Conservation (phyloP, 2,113 vertebrate genomes). For the Megaptera novaeangliae region DNA sequence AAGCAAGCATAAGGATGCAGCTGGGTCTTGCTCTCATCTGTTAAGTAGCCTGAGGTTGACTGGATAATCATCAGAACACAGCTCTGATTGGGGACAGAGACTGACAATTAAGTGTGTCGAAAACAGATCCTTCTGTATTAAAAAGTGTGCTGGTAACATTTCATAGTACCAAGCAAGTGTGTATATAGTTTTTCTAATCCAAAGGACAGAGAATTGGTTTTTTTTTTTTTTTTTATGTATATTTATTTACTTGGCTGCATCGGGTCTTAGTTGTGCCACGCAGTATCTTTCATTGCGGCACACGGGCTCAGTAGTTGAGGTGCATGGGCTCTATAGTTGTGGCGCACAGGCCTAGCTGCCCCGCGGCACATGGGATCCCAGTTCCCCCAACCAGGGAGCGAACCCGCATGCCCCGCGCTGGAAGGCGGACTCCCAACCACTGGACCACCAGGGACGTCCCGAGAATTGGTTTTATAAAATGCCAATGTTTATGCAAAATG, state of each 20-base stretch:
- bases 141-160: not conserved
- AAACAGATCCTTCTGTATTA: not conserved
- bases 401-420: no score
- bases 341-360: no score
- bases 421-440: no score
- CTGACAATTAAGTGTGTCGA: not conserved
- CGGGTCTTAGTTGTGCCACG: no score
- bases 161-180: not conserved
- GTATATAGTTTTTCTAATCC: not conserved
- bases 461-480: not conserved
- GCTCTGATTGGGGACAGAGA: not conserved
- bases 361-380: no score
- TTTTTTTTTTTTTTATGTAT: no score
- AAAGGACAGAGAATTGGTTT: not conserved
- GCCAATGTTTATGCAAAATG: not conserved
- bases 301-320: no score
- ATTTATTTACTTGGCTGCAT: no score
- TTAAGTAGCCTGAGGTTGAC: not conserved
- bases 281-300: no score
- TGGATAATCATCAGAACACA: not conserved
- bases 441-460: no score
- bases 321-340: no score
- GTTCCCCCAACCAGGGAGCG: no score
- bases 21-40: not conserved
- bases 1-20: not conserved